A percentile compares a stretch with the other conserved stretches of the same genome.
Evolutionary conservation across 2,888 invertebrate species (phyloP).

Genomic region (Rosalia funebris): DNA sequence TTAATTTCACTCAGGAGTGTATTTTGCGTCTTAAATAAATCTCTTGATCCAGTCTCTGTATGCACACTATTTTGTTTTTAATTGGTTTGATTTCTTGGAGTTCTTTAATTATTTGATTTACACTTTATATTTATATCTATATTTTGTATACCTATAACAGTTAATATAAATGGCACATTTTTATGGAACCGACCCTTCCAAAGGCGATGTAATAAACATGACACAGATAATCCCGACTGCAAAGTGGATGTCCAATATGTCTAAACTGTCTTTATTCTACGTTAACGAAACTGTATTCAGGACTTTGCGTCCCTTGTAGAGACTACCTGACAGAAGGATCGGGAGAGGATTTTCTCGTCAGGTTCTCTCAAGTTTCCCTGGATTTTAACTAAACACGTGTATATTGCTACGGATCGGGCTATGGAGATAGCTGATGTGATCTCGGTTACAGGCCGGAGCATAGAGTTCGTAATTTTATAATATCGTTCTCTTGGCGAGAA

Average conservation of each 20-base stretch:
- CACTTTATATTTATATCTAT: too few relatives aligned
- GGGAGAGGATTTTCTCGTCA: constrained; percentile 22
- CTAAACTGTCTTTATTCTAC: constrained; percentile 23
- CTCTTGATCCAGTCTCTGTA: too few relatives aligned
- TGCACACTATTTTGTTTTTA: too few relatives aligned
- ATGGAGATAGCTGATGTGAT: neutral
- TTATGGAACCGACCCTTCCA: too few relatives aligned
- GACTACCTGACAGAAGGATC: constrained; percentile 28
- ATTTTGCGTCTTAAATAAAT: too few relatives aligned
- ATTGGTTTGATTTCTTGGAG: too few relatives aligned
- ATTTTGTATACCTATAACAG: too few relatives aligned
- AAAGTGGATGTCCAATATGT: constrained; percentile 27
- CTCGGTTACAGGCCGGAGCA: neutral
- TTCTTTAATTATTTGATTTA: too few relatives aligned
- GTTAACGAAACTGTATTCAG: constrained; percentile 15
- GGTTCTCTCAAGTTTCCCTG: constrained; percentile 21
- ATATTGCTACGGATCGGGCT: constrained; percentile 10
- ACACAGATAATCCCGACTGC: constrained; percentile 23
- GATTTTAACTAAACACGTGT: constrained; percentile 16
- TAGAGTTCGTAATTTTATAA: too few relatives aligned
- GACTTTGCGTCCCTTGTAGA: constrained; percentile 21
- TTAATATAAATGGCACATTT: too few relatives aligned
- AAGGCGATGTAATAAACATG: constrained; percentile 25
- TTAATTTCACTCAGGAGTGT: too few relatives aligned
- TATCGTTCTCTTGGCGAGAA: too few relatives aligned